These are phyloP conservation scores for Pterostichus niger DNA, from an alignment of 2,888 invertebrate genomes.

Conservation along the genomic window DNA sequence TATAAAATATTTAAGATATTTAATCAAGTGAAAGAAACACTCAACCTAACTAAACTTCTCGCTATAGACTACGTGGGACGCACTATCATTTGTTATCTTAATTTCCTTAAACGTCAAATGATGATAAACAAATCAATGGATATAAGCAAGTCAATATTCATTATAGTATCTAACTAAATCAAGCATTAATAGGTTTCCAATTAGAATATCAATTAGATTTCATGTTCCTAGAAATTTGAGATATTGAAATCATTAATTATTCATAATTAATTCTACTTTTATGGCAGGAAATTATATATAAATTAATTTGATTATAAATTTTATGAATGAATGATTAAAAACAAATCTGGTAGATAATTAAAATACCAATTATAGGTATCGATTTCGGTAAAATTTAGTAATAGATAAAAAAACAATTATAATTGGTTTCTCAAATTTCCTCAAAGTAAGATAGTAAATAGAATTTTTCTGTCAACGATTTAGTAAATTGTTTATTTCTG, in stretches of 20 bases:
- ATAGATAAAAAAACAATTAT: no score
- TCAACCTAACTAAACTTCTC: conserved; percentile 18
- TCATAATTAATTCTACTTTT: conserved; percentile 31
- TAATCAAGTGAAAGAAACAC: conserved; percentile 27
- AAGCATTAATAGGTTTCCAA: conserved; percentile 28
- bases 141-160: conserved; percentile 28
- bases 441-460: no score
- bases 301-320: not conserved
- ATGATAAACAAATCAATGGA: conserved; percentile 3
- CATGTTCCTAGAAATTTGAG: conserved; percentile 19
- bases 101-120: conserved; percentile 23
- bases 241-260: conserved; percentile 20
- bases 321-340: not conserved
- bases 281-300: not conserved
- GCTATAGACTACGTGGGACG: conserved; percentile 13
- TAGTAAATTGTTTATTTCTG: no score
- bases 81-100: conserved; percentile 44
- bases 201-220: conserved; percentile 34
- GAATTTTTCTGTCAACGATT: no score
- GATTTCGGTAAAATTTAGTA: not conserved
- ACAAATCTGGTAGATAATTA: not conserved
- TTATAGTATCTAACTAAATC: conserved; percentile 10
- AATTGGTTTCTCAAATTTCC: no score
- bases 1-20: conserved; percentile 37
- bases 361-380: not conserved